Conservation (phyloP, 2,797 vertebrate genomes). For the Hipposideros larvatus region DNA sequence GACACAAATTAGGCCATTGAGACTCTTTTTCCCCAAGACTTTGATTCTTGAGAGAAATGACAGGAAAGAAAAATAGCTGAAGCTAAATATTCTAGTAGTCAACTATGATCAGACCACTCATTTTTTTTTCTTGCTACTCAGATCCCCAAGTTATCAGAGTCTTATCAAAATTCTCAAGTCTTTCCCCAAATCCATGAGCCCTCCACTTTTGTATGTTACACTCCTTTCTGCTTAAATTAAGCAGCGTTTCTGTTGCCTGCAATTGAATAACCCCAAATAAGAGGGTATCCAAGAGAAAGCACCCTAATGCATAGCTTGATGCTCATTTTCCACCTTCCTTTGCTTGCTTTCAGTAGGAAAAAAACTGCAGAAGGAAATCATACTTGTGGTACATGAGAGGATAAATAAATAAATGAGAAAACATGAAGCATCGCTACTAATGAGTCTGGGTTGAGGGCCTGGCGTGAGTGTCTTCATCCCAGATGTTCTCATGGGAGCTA, state of each 20-base stretch:
- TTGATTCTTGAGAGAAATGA: conserved; percentile 40
- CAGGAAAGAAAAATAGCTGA: conserved; percentile 38
- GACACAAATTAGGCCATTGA: not conserved
- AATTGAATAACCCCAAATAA: not conserved
- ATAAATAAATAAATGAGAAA: conserved; percentile 83
- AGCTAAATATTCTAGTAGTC: conserved; percentile 45
- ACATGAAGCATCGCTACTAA: conserved; percentile 85
- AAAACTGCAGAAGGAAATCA: conserved; percentile 49
- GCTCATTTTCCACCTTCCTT: conserved; percentile 10
- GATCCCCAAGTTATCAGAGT: not conserved
- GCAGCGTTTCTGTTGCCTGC: not conserved
- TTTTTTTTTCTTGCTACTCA: not conserved
- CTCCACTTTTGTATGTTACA: not conserved
- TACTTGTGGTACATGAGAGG: conserved; percentile 67
- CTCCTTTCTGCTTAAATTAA: conserved; percentile 37
- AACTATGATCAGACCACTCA: not conserved
- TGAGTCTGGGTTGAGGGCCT: conserved; percentile 85
- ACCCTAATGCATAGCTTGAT: not conserved
- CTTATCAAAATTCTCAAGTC: not conserved
- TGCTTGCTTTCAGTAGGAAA: conserved; percentile 63
- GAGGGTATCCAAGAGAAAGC: not conserved
- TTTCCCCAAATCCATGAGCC: not conserved
- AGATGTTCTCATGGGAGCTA: conserved; percentile 90
- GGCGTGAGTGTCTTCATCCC: conserved; percentile 87
- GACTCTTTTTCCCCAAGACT: not conserved